Conservation (phyloP, 2,797 vertebrate species). For the Darevskia nairensis region DNA sequence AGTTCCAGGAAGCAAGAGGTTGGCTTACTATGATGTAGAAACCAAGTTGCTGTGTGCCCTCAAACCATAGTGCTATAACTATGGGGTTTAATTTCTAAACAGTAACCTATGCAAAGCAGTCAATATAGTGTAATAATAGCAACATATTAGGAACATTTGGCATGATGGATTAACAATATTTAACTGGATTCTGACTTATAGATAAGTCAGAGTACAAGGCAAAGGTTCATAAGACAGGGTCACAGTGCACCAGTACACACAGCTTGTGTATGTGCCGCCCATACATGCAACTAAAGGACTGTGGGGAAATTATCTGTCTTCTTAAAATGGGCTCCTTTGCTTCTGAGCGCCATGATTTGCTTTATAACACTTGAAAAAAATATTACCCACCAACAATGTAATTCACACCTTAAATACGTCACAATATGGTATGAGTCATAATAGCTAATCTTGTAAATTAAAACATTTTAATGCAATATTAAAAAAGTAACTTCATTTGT, state of each 20-base stretch:
- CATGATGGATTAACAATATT: neutral
- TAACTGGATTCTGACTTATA: neutral
- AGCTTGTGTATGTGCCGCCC: too few relatives aligned
- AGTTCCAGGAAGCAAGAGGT: too few relatives aligned
- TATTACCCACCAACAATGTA: neutral
- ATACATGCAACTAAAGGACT: neutral
- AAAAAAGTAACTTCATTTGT: slow-evolving; percentile 8
- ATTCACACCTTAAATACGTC: neutral
- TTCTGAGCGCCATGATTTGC: neutral
- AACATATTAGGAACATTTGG: neutral
- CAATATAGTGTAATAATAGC: neutral
- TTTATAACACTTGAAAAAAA: slow-evolving; percentile 16
- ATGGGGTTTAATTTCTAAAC: neutral
- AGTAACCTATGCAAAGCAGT: neutral
- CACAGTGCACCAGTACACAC: neutral
- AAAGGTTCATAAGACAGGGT: neutral
- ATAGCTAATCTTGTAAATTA: slow-evolving; percentile 20
- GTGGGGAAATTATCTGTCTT: neutral
- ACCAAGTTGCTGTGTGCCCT: neutral
- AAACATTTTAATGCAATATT: slow-evolving; percentile 32
- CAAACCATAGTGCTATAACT: neutral
- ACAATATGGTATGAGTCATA: neutral
- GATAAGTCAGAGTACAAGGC: neutral
- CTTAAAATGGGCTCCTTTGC: neutral
- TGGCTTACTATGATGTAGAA: too few relatives aligned